Percentiles rank a stretch among this genome's conserved stretches.
These are phyloP conservation scores for Carcina quercana DNA, from an alignment of 2,888 invertebrate species.

Conservation along the genomic window DNA sequence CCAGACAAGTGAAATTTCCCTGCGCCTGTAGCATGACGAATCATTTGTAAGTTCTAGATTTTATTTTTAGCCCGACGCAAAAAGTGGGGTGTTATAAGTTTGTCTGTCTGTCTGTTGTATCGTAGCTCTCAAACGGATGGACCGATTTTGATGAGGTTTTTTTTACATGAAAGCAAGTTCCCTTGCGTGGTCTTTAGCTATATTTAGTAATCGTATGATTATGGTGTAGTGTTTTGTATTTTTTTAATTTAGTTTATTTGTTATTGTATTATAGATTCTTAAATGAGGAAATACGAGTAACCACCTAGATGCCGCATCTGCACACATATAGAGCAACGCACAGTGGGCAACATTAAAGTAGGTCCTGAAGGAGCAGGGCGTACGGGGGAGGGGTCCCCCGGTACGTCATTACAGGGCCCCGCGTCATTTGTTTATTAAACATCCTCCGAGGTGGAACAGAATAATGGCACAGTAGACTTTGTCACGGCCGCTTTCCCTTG, in stretches of 20 bases:
- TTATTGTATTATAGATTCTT: constrained; percentile 1
- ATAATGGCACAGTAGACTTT: constrained; percentile 67
- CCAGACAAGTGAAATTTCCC: too few relatives aligned
- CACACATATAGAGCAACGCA: constrained; percentile 20
- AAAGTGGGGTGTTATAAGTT: too few relatives aligned
- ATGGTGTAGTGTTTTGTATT: too few relatives aligned
- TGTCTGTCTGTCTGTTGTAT: too few relatives aligned
- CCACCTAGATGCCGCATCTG: constrained; percentile 29
- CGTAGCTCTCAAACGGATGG: too few relatives aligned
- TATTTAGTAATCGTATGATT: background rate
- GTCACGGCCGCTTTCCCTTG: constrained; percentile 64
- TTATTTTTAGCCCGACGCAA: too few relatives aligned
- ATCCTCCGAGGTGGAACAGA: constrained; percentile 66
- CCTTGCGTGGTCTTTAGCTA: background rate
- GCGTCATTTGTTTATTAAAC: constrained; percentile 72
- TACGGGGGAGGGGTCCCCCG: constrained; percentile 36
- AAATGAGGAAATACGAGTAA: background rate
- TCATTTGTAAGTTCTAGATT: too few relatives aligned
- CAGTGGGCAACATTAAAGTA: constrained; percentile 46
- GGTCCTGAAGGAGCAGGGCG: constrained; percentile 38
- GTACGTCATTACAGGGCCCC: constrained; percentile 58
- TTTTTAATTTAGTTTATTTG: background rate
- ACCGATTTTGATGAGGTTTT: background rate
- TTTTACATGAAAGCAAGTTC: background rate
- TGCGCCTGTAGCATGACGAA: too few relatives aligned